Evolutionary conservation across 2,888 invertebrate genomes (phyloP).

Genomic region (Pasiphila rectangulata): DNA sequence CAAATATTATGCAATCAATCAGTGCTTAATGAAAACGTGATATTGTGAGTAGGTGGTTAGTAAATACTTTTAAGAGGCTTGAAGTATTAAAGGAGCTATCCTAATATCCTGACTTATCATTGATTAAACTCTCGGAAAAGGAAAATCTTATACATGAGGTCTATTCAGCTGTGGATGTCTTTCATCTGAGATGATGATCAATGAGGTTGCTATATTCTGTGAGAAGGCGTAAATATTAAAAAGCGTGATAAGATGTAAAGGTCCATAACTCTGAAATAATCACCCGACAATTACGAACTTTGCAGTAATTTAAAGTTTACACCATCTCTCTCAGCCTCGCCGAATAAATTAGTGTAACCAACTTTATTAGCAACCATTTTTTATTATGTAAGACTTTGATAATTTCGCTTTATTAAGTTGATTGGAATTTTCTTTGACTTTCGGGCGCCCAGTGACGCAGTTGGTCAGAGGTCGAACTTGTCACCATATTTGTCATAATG

Average conservation of each 20-base stretch:
- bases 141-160: no score
- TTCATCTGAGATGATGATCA: no score
- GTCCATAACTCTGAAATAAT: conserved; percentile 11
- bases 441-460: neutral
- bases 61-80: no score
- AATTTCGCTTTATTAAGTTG: conserved; percentile 1
- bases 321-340: conserved; percentile 3
- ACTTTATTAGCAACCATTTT: conserved; percentile 8
- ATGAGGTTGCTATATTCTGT: no score
- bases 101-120: no score
- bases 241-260: neutral
- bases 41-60: no score
- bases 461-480: neutral
- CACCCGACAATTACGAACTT: conserved; percentile 9
- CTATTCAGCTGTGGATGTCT: neutral
- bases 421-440: conserved; percentile 2
- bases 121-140: no score
- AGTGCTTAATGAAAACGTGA: no score
- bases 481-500: no score
- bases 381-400: conserved; percentile 5
- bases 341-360: conserved; percentile 14
- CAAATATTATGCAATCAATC: no score
- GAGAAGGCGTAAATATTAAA: neutral
- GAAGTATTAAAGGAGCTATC: no score
- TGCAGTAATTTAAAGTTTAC: conserved; percentile 12